Conservation (phyloP, 2,113 vertebrate species). For the Cacatua alba region DNA sequence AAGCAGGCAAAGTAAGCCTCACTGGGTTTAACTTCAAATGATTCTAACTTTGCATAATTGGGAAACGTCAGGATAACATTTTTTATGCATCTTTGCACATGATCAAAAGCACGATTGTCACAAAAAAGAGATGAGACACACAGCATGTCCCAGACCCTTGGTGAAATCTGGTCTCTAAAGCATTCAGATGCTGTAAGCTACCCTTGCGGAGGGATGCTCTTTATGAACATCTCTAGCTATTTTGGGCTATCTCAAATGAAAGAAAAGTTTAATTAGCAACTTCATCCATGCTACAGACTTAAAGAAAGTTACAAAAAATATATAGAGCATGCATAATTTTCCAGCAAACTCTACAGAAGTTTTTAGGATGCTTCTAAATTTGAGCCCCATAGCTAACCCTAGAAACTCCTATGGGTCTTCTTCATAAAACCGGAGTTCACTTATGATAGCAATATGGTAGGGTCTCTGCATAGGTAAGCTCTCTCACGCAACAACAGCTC, state of each 20-base stretch:
- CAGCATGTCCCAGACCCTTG: neutral
- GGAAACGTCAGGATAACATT: neutral
- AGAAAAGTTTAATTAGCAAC: neutral
- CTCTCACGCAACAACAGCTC: neutral
- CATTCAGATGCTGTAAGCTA: neutral
- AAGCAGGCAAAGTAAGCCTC: slow-evolving; percentile 9
- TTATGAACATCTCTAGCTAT: neutral
- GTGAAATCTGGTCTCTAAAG: neutral
- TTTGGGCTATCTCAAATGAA: neutral
- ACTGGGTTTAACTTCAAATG: slow-evolving; percentile 34
- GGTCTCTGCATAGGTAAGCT: neutral
- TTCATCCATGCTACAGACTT: neutral
- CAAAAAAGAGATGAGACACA: neutral
- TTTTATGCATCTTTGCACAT: slow-evolving; percentile 8
- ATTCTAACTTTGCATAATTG: slow-evolving; percentile 9
- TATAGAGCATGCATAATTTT: neutral
- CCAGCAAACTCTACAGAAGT: neutral
- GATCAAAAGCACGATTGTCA: slow-evolving; percentile 26
- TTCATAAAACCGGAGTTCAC: neutral
- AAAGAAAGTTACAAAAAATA: neutral
- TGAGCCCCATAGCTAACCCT: neutral
- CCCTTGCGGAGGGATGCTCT: neutral
- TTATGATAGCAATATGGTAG: neutral
- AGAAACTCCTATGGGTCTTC: neutral
- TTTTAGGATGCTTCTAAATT: neutral